Base-by-base conservation (phyloP, 2,888 invertebrate genomes). In the Folsomia manolachei region DNA sequence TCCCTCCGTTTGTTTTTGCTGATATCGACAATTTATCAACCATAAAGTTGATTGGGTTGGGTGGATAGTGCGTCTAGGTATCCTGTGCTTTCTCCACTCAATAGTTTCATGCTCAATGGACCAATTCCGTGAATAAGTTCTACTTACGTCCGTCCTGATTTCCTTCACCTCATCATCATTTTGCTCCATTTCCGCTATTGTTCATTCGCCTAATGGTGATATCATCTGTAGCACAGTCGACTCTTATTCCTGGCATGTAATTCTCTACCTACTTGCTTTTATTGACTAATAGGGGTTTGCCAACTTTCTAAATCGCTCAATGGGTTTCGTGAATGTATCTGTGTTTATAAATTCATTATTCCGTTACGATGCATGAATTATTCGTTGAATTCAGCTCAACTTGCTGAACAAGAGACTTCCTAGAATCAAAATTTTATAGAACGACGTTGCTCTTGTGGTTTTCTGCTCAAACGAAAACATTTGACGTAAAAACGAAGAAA, bases 101-200 rank as follows among this genome's bases (percentile, higher is more conserved):
- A 39, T 60, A 26, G 68, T 68, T 68, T 68, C 68, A 68, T 68
- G 56, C 60, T 68, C 68, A 60, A 68, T 68, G 68, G 68, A 68
- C 56, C 60, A 60, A 27, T 56, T 51, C 60, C 53, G 60, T 68
- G 68, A 68, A 68, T 68, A 56, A 68, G 68, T 60, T 51, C 51
- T 68, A 60, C 66, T 51, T 52, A 52, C 68, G 60, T 23, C 23
- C 21, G 18, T 21, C 60, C 60, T 23, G 56, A 60, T 68, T 68
- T 60, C 60, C 68, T 51, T 56, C 68, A 27, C 25, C 64, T 66
- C 18, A 68, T 39, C 39, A 39, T 39, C 39, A 39, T 39, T 39
- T 39, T 14, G 39, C 39, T 39, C 4, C 7, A 39, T 39, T 39
- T 39, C 39, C 39, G 39, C 39, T 39, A 9, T 39, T 39, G 39